Evolutionary conservation across 2,113 vertebrate genomes (phyloP), one percentile per base, ranked within the genome.

Genomic region (Puntigrus tetrazona): DNA sequence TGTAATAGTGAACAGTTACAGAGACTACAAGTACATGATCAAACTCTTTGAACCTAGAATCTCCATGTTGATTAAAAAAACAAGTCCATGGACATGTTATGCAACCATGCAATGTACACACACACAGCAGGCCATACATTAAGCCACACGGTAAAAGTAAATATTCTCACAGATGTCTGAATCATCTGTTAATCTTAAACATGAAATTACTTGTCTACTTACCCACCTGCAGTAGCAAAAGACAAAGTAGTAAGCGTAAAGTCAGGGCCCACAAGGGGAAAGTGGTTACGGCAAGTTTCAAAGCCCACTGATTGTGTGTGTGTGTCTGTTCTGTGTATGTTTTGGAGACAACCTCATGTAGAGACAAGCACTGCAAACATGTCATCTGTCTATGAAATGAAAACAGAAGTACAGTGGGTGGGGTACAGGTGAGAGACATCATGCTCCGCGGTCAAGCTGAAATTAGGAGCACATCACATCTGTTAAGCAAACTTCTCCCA

Each of bases 401-500:
- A 89, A 89, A 91, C 84, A 25, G 38, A 78, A 80, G 89, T 85
- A 74, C 41, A 87, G 81, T 76, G 18, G 18, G 82, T 87, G 87
- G 88, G 87, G 90, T 41, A 43, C 76, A 18, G 36, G 52, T 13
- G 67, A 78, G n/a, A 31, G 34, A 10, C 27, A 52, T 43, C 47
- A 22, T n/a, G 50, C 67, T 61, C 34, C 43, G 75, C 18, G 45
- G 83, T 69, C 13, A 4, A 67, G 36, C 29, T 84, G 31, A 61
- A 84, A 77, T 69, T 57, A 18, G 43, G 83, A n/a, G 86, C 82
- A 34, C 36, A 82, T 90, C 81, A 86, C 65, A 5, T 74, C 79
- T 78, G 79, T 87, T 90, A 55, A 88, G 55, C 92, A 90, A 91
- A 92, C 88, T 91, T 81, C 45, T 65, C 73, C 88, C 86, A 27